Evolutionary conservation across 2,113 vertebrate species (phyloP), one percentile per base, ranked within the genome.

Genomic region (Fregetta grallaria): DNA sequence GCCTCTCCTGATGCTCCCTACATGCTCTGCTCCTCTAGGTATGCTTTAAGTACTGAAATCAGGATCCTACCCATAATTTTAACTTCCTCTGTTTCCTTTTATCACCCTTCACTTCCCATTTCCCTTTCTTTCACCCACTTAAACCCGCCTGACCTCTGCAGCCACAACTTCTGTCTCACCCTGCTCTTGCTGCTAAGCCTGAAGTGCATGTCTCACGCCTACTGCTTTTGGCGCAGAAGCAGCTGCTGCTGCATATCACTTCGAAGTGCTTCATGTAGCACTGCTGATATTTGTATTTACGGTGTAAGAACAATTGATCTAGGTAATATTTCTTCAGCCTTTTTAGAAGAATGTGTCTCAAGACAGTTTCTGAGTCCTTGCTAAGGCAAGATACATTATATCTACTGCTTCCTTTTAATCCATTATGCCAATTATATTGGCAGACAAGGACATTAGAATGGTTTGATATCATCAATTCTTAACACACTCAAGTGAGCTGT

Each of bases 381-480:
- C 40, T 90, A 62, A 92, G 79, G 66, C 50, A 79, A 79, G 85
- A 88, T 53, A 21, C 70, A 55, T 90, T 90, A 10, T 36, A 53
- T 38, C 30, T 88, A 50, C 67, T 62, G 42, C 50, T 73, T 86
- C 32, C 55, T 71, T 93, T 88, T 92, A 90, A 93, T 97, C 88
- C 75, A 90, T 96, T 96, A 95, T 90, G 66, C 58, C 88, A 94
- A 92, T 95, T 95, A 83, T 66, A 62, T 86, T 83, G 71, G 90
- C 93, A 96, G 92, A 90, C 66, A 92, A 88, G 63, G 87, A 82
- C 67, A 14, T 86, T 62, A 50, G 55, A 30, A 52, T 56, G 76
- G 45, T 91, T 96, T 95, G 94, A 88, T 92, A 94, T 92, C 88
- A 88, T 92, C 90, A 79, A 25, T 74, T 83, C 88, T 95, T 71